A percentile compares a stretch with the other conserved stretches of the same genome.
phyloP scores from a whole-genome alignment of 2,797 vertebrate genomes.

The Schizothorax lantsangensis region DNA sequence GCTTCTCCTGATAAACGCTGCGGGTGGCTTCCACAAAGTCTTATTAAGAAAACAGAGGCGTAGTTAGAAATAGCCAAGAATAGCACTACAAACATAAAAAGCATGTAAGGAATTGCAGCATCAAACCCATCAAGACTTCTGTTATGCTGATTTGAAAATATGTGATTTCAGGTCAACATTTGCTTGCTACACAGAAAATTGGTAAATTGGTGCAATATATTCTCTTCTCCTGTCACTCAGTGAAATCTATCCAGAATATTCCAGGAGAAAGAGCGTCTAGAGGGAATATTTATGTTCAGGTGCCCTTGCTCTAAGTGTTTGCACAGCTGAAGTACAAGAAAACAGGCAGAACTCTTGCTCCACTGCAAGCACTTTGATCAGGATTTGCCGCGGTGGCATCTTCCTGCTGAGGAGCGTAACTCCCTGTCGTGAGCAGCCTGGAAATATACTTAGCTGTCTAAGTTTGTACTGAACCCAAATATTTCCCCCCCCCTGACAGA shows the following conservation, averaged over 20 bases:
- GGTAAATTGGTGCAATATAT: not conserved
- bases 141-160: not conserved
- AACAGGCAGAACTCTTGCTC: conserved; percentile 13
- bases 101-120: not conserved
- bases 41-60: conserved; percentile 59
- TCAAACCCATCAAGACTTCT: not conserved
- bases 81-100: conserved; percentile 17
- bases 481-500: not conserved
- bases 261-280: not conserved
- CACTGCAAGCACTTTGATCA: conserved; percentile 36
- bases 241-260: not conserved
- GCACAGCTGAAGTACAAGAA: conserved; percentile 19
- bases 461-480: conserved; percentile 1
- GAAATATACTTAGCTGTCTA: conserved; percentile 27
- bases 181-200: not conserved
- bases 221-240: conserved; percentile 4
- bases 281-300: conserved; percentile 11
- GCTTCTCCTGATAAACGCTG: conserved; percentile 79
- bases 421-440: conserved; percentile 4
- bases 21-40: conserved; percentile 86
- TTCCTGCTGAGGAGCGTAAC: not conserved
- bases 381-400: not conserved
- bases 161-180: not conserved
- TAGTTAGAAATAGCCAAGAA: not conserved
- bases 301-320: conserved; percentile 15